A percentile compares a stretch with the other conserved stretches of the same genome.
Conservation (phyloP, 2,113 vertebrate species). For the Pelecanus crispus region DNA sequence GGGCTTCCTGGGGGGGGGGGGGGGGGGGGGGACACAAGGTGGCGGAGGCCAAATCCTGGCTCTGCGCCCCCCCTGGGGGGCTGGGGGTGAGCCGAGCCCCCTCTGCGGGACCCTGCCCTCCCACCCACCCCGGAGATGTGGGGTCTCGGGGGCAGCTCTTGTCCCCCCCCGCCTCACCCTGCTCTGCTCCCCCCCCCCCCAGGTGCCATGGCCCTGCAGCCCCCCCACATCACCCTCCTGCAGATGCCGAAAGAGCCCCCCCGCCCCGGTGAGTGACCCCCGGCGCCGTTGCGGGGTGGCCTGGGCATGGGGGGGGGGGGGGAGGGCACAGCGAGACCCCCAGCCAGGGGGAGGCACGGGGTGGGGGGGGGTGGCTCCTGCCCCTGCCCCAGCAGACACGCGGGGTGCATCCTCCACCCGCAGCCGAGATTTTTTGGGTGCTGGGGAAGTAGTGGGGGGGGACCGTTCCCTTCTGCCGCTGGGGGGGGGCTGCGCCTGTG, state of each 20-base stretch:
- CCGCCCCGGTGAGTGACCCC: background rate
- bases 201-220: background rate
- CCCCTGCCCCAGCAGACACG: background rate
- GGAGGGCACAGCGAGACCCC: background rate
- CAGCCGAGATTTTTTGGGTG: background rate
- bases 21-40: no score
- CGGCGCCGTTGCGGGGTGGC: fast-evolving
- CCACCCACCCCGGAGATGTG: background rate
- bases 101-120: background rate
- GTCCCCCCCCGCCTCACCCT: background rate
- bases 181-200: background rate
- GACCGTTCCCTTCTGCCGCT: no score
- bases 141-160: background rate
- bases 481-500: background rate
- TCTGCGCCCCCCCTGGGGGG: background rate
- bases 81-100: background rate
- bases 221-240: background rate
- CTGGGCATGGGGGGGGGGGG: background rate
- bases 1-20: no score
- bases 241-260: background rate
- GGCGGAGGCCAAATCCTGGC: fast-evolving
- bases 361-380: background rate
- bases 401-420: background rate
- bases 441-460: background rate
- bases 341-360: background rate